Conservation (phyloP, 2,888 invertebrate genomes). For the Parochlus steinenii region DNA sequence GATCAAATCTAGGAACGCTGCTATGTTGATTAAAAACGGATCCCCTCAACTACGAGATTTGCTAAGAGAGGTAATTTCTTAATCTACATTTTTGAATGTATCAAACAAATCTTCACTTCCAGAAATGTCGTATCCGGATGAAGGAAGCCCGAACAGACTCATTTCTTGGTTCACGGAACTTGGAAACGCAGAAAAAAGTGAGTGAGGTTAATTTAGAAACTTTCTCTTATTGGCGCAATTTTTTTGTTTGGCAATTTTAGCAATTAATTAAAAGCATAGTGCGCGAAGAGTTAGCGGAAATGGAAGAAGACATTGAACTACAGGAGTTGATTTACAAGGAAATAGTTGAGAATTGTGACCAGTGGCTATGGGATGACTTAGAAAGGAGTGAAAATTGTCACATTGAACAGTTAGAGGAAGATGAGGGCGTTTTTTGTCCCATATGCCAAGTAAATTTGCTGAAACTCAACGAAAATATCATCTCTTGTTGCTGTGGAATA, state of each 20-base stretch:
- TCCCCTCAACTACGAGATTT: constrained; percentile 27
- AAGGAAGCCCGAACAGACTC: constrained; percentile 6
- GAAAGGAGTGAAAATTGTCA: constrained; percentile 18
- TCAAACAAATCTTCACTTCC: constrained; percentile 2
- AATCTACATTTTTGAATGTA: not conserved
- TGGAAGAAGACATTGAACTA: constrained; percentile 12
- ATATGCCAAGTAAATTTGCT: constrained; percentile 24
- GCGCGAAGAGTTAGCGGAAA: constrained; percentile 14
- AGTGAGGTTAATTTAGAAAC: constrained; percentile 17
- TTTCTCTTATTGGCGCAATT: constrained; percentile 10
- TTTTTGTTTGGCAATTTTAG: constrained; percentile 5
- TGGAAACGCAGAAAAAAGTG: constrained; percentile 4
- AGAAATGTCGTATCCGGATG: constrained; percentile 5
- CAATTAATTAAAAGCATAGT: constrained; percentile 7
- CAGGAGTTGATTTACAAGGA: constrained; percentile 23
- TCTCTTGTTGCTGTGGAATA: constrained; percentile 23
- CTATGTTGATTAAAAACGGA: constrained; percentile 21
- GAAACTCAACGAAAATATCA: constrained; percentile 15
- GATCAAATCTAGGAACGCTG: constrained; percentile 19
- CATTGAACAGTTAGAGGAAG: constrained; percentile 18
- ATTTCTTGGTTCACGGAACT: not conserved
- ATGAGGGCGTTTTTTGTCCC: constrained; percentile 25
- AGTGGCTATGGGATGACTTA: constrained; percentile 22
- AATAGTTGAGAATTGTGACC: constrained; percentile 23
- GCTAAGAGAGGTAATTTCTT: constrained; percentile 25